These are phyloP conservation scores for Morus bassanus DNA, from an alignment of 2,797 vertebrate species.

Conservation along the genomic window DNA sequence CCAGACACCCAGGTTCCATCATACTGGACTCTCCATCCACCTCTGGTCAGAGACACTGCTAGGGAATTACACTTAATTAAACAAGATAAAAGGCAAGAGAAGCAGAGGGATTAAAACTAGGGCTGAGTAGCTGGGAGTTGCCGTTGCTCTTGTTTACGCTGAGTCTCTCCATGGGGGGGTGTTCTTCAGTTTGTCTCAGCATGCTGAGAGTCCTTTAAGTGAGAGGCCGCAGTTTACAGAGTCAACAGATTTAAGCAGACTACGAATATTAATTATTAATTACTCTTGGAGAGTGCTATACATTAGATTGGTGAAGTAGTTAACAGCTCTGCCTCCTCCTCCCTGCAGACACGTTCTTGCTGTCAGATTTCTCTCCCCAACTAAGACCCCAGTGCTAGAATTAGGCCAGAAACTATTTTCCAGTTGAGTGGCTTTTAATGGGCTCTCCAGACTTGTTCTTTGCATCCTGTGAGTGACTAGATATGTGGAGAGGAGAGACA, in stretches of 20 bases:
- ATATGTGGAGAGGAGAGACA: slow-evolving; percentile 5
- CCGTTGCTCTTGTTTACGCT: background rate
- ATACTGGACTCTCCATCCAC: background rate
- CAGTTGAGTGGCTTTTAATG: slow-evolving; percentile 74
- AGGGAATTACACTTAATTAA: background rate
- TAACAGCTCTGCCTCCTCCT: slow-evolving; percentile 58
- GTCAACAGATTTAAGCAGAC: slow-evolving; percentile 53
- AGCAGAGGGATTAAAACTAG: background rate
- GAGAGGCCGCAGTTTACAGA: slow-evolving; percentile 42
- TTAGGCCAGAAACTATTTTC: slow-evolving; percentile 76
- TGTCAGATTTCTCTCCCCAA: slow-evolving; percentile 58
- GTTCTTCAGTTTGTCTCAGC: slow-evolving; percentile 37
- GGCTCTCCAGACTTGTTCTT: slow-evolving; percentile 61
- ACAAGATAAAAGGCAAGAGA: background rate
- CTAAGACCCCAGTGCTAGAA: slow-evolving; percentile 53
- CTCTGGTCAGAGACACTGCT: background rate
- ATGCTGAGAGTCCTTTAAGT: background rate
- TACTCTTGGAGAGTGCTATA: slow-evolving; percentile 43
- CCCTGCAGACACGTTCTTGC: slow-evolving; percentile 11
- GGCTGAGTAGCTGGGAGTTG: background rate
- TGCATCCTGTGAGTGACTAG: slow-evolving; percentile 61
- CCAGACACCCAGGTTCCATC: background rate
- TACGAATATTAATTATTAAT: slow-evolving; percentile 69
- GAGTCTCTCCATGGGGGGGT: background rate
- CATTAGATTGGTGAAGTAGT: slow-evolving; percentile 52